Conservation (phyloP, 2,888 invertebrate species). For the Lasioglossum figueresi region DNA sequence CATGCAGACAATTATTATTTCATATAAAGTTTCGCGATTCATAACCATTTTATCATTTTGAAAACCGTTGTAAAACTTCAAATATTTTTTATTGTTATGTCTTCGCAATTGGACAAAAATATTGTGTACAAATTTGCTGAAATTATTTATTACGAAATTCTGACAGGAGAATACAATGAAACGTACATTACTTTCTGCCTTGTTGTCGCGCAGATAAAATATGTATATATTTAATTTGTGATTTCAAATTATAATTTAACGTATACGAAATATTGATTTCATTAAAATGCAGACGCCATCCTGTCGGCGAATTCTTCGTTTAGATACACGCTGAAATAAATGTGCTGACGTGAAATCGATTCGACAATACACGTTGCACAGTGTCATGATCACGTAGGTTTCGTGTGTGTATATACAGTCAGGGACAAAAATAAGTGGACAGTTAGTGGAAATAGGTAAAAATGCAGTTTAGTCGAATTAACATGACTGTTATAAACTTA, state of each 20-base stretch:
- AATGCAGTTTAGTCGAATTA: no score
- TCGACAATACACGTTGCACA: neutral
- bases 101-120: no score
- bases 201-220: neutral
- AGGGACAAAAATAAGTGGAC: no score
- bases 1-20: no score
- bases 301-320: neutral
- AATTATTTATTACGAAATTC: neutral
- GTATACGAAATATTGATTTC: neutral
- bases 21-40: no score
- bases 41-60: no score
- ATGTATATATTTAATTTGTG: neutral
- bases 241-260: slow-evolving; percentile 1
- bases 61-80: no score
- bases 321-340: neutral
- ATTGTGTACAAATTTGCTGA: neutral
- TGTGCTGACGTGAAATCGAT: slow-evolving; percentile 4
- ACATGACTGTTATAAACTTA: no score
- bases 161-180: neutral
- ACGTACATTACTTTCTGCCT: neutral
- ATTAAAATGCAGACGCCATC: neutral
- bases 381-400: neutral
- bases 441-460: no score
- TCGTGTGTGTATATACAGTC: no score
- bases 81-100: no score